A percentile compares a stretch with the other conserved stretches of the same genome.
These are phyloP conservation scores for Neuroscelio doddi DNA, from an alignment of 2,888 invertebrate genomes.

Conservation along the genomic window DNA sequence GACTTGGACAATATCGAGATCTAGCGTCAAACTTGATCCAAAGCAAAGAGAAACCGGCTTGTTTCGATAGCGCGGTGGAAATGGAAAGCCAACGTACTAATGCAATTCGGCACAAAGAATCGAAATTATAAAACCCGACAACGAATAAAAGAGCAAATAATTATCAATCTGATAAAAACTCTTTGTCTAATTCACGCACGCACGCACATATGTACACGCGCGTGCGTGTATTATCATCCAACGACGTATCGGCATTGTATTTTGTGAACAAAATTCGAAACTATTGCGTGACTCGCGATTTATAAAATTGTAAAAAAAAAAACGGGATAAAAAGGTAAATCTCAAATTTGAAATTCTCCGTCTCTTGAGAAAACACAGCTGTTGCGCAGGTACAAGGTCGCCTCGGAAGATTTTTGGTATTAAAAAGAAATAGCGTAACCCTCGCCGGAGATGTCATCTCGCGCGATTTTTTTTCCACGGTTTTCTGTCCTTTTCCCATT, in stretches of 20 bases:
- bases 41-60: constrained; percentile 49
- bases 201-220: too few relatives aligned
- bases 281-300: background rate
- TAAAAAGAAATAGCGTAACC: constrained; percentile 47
- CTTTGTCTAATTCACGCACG: too few relatives aligned
- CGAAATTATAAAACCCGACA: constrained; percentile 32
- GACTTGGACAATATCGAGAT: constrained; percentile 66
- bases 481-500: constrained; percentile 15
- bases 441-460: constrained; percentile 67
- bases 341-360: constrained; percentile 58
- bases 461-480: constrained; percentile 62
- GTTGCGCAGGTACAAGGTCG: constrained; percentile 49
- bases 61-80: constrained; percentile 25
- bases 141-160: too few relatives aligned
- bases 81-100: constrained; percentile 22
- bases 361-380: constrained; percentile 69
- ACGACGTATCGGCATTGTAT: too few relatives aligned
- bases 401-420: constrained; percentile 34
- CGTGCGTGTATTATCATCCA: too few relatives aligned
- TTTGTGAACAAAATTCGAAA: too few relatives aligned
- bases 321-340: constrained; percentile 27
- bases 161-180: too few relatives aligned
- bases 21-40: constrained; percentile 68
- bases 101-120: constrained; percentile 37
- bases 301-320: constrained; percentile 35